Evolutionary conservation across 2,797 vertebrate genomes (phyloP), one percentile per base, ranked within the genome.

Genomic region (Pterois miles): DNA sequence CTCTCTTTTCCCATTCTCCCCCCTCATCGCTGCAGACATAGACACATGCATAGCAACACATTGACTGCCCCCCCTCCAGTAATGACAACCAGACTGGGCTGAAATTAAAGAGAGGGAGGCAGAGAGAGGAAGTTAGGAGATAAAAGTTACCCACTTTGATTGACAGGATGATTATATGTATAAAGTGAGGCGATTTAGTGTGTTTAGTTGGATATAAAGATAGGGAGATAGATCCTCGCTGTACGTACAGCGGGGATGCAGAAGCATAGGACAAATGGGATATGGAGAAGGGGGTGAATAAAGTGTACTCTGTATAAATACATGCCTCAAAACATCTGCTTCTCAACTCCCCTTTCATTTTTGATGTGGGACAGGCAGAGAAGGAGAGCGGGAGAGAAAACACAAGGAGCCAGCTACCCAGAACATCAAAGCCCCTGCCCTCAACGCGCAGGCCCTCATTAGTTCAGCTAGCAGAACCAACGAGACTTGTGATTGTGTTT

Each of bases 381-480:
- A 93, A 91, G 87, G 93, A 93, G 94, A 93, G 91, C 90, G 86
- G 91, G 88, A 92, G 91, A 91, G 93, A 91, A 95, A 95, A 95
- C 94, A 94, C 93, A 93, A 94, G 95, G 89, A 96, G 92, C 92
- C 94, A 95, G 95, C 93, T 95, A 95, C 94, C 93, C 94, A 94
- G 94, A 95, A 96, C 95, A 94, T 96, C 94, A 96, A 96, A 96
- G 95, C 85, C 83, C 87, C 90, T 91, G 91, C 90, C 93, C 92
- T 94, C 91, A 92, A 93, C 79, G 86, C 89, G 76, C 94, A 96
- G 94, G 94, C 95, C 92, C 94, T 96, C 94, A 96, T 96, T 96
- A 96, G 94, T 95, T 95, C 94, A 94, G 93, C 94, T 94, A 95
- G 94, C 93, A 93, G 91, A 96, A 95, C 94, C 95, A 92, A 94